These are phyloP conservation scores for Solenopsis fugax DNA, from an alignment of 1,140 invertebrate species.

Conservation along the genomic window DNA sequence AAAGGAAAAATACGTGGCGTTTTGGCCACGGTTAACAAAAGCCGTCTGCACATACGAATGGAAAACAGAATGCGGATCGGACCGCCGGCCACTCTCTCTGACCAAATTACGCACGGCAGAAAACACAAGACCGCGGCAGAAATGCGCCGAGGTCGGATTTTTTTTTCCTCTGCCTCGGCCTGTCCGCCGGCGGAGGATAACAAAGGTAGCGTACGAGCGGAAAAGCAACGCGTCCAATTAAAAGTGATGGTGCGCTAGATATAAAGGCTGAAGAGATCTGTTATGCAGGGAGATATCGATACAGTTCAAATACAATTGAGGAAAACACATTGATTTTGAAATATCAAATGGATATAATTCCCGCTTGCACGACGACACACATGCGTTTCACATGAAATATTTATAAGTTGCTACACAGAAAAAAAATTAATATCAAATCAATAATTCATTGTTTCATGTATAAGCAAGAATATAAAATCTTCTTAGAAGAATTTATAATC, in stretches of 20 bases:
- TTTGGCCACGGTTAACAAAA: conserved; percentile 29
- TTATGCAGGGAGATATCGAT: conserved; percentile 29
- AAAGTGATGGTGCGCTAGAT: background rate
- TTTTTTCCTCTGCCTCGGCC: background rate
- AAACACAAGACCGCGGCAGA: conserved; percentile 21
- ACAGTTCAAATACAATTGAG: background rate
- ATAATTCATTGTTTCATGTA: no score
- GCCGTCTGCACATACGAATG: conserved; percentile 2
- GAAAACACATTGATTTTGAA: background rate
- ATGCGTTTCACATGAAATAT: conserved; percentile 18
- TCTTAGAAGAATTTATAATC: no score
- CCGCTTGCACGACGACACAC: background rate
- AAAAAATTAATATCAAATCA: no score
- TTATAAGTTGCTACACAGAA: background rate
- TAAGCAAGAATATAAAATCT: no score
- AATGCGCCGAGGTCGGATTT: conserved; percentile 1
- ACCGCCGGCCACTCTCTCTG: conserved; percentile 1
- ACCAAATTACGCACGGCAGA: conserved; percentile 46
- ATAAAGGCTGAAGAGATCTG: no score
- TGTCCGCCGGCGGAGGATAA: background rate
- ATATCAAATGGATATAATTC: conserved; percentile 3
- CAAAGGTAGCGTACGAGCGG: background rate
- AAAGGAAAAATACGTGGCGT: conserved; percentile 32
- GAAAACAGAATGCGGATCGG: conserved; percentile 22
- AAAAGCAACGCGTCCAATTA: conserved; percentile 44